Conservation (phyloP, 2,113 vertebrate genomes). For the Scomber japonicus region DNA sequence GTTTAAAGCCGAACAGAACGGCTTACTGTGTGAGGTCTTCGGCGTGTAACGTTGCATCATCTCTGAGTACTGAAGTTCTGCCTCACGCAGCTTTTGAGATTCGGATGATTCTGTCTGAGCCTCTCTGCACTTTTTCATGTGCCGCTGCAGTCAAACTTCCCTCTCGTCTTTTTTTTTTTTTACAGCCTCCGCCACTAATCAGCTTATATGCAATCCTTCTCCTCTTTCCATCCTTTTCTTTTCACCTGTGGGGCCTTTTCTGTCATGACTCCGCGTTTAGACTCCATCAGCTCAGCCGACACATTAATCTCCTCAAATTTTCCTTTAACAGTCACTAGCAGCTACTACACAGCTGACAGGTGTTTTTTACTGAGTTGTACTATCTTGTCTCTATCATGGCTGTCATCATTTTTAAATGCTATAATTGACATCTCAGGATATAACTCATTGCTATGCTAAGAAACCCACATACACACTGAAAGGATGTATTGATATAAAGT, state of each 20-base stretch:
- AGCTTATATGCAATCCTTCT: constrained; percentile 2
- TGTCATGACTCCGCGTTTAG: neutral
- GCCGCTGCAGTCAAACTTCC: neutral
- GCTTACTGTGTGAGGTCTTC: neutral
- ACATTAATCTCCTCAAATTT: neutral
- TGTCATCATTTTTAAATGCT: neutral
- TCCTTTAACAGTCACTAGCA: neutral
- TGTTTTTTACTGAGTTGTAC: neutral
- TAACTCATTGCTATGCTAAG: neutral
- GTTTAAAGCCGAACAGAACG: constrained; percentile 1
- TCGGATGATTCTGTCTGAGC: neutral
- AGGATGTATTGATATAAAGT: neutral
- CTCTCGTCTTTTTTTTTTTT: neutral
- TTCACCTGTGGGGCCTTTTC: constrained; percentile 4
- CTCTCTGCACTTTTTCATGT: neutral
- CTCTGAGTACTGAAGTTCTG: neutral
- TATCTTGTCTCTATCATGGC: neutral
- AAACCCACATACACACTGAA: neutral
- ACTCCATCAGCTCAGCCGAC: neutral
- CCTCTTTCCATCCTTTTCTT: neutral
- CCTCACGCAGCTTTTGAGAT: constrained; percentile 1
- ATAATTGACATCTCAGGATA: neutral
- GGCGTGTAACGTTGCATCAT: neutral
- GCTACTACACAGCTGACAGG: neutral
- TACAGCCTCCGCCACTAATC: neutral